phyloP scores from a whole-genome alignment of 2,888 invertebrate genomes.

The Trichopoda pennipes region DNA sequence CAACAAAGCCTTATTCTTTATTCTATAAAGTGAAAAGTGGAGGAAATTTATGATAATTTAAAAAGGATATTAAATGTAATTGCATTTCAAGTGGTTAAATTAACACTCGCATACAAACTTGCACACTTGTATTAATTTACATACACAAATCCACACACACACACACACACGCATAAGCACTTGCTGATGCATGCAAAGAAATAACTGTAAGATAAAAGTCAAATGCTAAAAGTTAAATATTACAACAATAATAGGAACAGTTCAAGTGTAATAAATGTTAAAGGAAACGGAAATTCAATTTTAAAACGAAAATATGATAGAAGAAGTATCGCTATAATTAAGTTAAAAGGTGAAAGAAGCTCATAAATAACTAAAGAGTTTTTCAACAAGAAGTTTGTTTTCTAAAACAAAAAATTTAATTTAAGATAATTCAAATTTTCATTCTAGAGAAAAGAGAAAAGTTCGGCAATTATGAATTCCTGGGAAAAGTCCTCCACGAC shows the following conservation, averaged over 20 bases:
- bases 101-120: constrained; percentile 12
- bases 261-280: constrained; percentile 28
- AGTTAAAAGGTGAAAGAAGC: not conserved
- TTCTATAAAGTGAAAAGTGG: not conserved
- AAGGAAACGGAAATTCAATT: constrained; percentile 40
- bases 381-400: too few species aligned
- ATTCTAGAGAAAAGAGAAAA: too few species aligned
- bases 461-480: too few species aligned
- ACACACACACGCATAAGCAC: not conserved
- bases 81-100: constrained; percentile 55
- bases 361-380: not conserved
- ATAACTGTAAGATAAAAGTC: not conserved
- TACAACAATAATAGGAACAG: constrained; percentile 22
- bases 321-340: not conserved
- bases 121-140: not conserved
- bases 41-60: constrained; percentile 62
- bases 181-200: not conserved
- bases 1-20: not conserved
- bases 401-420: too few species aligned
- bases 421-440: too few species aligned
- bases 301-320: not conserved
- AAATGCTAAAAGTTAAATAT: not conserved
- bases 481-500: too few species aligned
- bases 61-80: constrained; percentile 63
- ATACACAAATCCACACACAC: not conserved